phyloP scores from a whole-genome alignment of 2,113 vertebrate species.

The Diadophis punctatus region DNA sequence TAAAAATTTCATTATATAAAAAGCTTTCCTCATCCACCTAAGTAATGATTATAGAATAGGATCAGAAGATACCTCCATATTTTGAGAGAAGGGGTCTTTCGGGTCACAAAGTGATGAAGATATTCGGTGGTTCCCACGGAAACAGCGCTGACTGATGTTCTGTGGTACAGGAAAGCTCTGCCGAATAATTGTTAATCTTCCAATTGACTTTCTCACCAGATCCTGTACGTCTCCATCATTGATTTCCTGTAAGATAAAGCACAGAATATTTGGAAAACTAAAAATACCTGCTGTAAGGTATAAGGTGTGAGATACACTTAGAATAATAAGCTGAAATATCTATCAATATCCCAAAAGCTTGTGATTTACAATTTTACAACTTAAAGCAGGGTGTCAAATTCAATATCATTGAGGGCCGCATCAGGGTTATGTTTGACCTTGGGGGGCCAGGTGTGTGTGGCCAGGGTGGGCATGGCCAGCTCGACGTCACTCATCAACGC shows the following conservation, averaged over 20 bases:
- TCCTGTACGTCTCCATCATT: slow-evolving; percentile 91
- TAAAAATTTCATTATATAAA: background rate
- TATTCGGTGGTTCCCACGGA: slow-evolving; percentile 94
- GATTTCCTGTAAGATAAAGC: slow-evolving; percentile 81
- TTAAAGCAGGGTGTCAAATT: background rate
- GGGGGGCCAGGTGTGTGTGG: too few relatives aligned
- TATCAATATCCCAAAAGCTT: too few relatives aligned
- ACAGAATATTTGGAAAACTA: slow-evolving; percentile 7
- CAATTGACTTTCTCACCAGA: slow-evolving; percentile 94
- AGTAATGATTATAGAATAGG: background rate
- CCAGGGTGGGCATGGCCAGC: too few relatives aligned
- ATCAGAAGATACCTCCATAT: slow-evolving; percentile 82
- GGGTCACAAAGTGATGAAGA: slow-evolving; percentile 95
- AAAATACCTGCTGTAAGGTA: background rate
- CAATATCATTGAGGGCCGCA: too few relatives aligned
- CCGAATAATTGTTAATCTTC: slow-evolving; percentile 90
- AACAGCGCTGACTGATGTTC: slow-evolving; percentile 91
- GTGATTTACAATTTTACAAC: background rate
- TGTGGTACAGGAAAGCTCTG: slow-evolving; percentile 95
- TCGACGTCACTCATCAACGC: too few relatives aligned
- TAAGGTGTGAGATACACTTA: background rate
- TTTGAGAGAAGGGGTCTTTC: slow-evolving; percentile 90
- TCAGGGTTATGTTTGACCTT: too few relatives aligned
- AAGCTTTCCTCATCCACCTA: background rate
- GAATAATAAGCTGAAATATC: slow-evolving; percentile 1